A percentile compares a stretch with the other conserved stretches of the same genome.
Conservation (phyloP, 2,888 invertebrate genomes). For the Isoperla grammatica region DNA sequence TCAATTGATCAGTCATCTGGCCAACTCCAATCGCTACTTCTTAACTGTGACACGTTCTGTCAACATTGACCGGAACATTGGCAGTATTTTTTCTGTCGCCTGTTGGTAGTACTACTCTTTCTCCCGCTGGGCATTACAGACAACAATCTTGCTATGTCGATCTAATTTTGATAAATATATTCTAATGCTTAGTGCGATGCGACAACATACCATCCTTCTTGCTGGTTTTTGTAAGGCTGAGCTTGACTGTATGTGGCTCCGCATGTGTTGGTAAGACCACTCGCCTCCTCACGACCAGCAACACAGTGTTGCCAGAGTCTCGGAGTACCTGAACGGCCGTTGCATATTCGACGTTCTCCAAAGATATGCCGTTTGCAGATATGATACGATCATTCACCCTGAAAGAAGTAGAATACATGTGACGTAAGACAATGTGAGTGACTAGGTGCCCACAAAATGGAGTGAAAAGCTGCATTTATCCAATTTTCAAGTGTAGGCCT, state of each 20-base stretch:
- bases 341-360: slow-evolving; percentile 96
- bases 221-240: slow-evolving; percentile 84
- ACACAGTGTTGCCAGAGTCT: slow-evolving; percentile 84
- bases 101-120: too few relatives aligned
- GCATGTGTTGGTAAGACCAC: slow-evolving; percentile 48
- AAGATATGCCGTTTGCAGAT: slow-evolving; percentile 90
- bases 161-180: too few relatives aligned
- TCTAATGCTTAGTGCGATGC: too few relatives aligned
- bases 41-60: too few relatives aligned
- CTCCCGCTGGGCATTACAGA: too few relatives aligned
- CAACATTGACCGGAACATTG: too few relatives aligned
- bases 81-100: too few relatives aligned
- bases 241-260: slow-evolving; percentile 61
- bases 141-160: too few relatives aligned
- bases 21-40: too few relatives aligned
- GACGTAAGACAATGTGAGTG: neutral
- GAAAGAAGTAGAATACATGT: slow-evolving; percentile 39
- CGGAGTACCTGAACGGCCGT: slow-evolving; percentile 87
- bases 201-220: slow-evolving; percentile 82
- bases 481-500: too few relatives aligned
- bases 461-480: too few relatives aligned
- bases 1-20: too few relatives aligned
- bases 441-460: neutral
- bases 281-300: slow-evolving; percentile 81
- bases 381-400: slow-evolving; percentile 98